These are phyloP conservation scores for Dysdera silvatica DNA, from an alignment of 1,140 invertebrate species.

Conservation along the genomic window DNA sequence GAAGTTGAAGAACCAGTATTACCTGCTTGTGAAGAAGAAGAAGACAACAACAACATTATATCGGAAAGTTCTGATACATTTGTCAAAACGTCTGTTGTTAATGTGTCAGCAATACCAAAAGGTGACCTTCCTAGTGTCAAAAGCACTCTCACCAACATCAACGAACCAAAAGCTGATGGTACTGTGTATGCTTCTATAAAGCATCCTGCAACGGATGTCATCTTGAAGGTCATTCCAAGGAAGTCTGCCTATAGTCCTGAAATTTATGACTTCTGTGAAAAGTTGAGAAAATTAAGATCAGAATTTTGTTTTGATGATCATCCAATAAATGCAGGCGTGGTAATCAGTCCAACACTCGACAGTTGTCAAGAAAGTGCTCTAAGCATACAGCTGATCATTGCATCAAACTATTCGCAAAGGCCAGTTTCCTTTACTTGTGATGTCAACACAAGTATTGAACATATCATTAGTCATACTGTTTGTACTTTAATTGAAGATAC, in stretches of 20 bases:
- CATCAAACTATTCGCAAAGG: constrained; percentile 54
- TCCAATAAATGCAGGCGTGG: constrained; percentile 46
- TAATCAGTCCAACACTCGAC: constrained; percentile 71
- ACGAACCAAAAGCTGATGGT: background rate
- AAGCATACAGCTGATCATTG: constrained; percentile 75
- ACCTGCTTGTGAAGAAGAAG: background rate
- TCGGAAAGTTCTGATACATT: background rate
- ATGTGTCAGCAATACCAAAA: background rate
- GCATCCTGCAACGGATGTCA: background rate
- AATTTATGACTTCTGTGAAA: constrained; percentile 66
- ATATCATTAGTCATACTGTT: constrained; percentile 77
- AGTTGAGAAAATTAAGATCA: constrained; percentile 64
- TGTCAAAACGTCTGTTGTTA: background rate
- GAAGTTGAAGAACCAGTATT: background rate
- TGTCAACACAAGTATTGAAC: constrained; percentile 73
- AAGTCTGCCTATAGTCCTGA: constrained; percentile 44
- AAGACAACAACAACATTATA: too few relatives aligned
- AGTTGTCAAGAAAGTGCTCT: constrained; percentile 64
- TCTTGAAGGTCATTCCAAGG: constrained; percentile 9
- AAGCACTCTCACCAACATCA: background rate
- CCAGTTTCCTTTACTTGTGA: constrained; percentile 79
- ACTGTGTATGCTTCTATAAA: background rate
- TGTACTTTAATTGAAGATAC: constrained; percentile 45
- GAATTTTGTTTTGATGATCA: constrained; percentile 56
- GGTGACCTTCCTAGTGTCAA: background rate